Base-by-base conservation (phyloP, 2,888 invertebrate genomes). In the Nymphalis polychloros region DNA sequence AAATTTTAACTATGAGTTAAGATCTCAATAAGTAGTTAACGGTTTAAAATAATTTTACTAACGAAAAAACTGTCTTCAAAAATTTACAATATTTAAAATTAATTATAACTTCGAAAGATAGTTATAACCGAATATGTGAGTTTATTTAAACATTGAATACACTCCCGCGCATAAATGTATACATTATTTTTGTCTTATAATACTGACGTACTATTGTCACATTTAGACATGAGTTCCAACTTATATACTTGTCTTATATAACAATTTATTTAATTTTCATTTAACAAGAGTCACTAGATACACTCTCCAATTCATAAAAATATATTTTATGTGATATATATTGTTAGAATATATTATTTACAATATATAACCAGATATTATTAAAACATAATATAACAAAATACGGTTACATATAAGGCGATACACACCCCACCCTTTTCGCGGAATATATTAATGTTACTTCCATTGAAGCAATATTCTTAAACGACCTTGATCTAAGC, bases 251-350 rank as follows among this genome's bases (percentile, higher is more conserved):
- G 48, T 52, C 41, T 52, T 53, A 52, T 63, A 64, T 60, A 68
- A n/a, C 23, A 19, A 55, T 31, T 53, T 27, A 55, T 8, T 49
- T n/a, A 8, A 8, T 49, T 49, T 55, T 10, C 55, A 55, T 31
- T 35, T 31, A 55, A 55, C 64, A 75, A 69, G 60, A 70, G 63
- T 66, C 74, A 78, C 77, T 77, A 78, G 78, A 78, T 69, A 72
- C 75, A 78, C 77, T 78, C 78, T 73, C 75, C 71, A 70, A 76
- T 75, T 70, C 67, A 69, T 68, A 70, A 71, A 71, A 72, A 72
- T 68, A 72, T 70, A 70, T 57, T 66, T 53, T 66, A 53, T 66
- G 64, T 53, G 60, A 60, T 47, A 48, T 52, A 60, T 60, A 53
- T 65, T 53, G 52, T 41, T 59, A 41, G 52, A 35, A 66, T 55